Percentiles rank a stretch among this genome's conserved stretches.
Evolutionary conservation across 2,888 invertebrate genomes (phyloP).

Genomic region (Junonia oenone): DNA sequence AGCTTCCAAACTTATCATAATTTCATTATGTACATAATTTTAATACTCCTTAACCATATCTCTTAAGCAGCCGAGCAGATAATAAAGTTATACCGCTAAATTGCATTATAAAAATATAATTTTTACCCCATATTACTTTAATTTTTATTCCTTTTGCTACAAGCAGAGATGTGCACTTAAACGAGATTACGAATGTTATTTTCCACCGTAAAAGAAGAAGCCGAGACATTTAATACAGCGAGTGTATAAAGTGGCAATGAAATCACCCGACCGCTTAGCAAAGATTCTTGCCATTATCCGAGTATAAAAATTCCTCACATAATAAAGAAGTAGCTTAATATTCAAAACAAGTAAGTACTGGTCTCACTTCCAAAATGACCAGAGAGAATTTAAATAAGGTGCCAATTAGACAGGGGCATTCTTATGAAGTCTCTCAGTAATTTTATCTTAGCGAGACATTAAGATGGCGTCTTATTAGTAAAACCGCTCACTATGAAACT

Average conservation of each 20-base stretch:
- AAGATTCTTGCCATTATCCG: slow-evolving; percentile 56
- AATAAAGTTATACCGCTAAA: slow-evolving; percentile 24
- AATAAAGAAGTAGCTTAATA: slow-evolving; percentile 68
- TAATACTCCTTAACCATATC: neutral
- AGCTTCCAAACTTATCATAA: neutral
- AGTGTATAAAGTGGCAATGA: slow-evolving; percentile 54
- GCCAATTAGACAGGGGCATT: slow-evolving; percentile 61
- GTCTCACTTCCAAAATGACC: slow-evolving; percentile 56
- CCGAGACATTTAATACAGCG: slow-evolving; percentile 42
- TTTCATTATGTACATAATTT: neutral
- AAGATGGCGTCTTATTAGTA: slow-evolving; percentile 9
- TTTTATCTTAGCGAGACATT: slow-evolving; percentile 42
- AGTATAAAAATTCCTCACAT: slow-evolving; percentile 60
- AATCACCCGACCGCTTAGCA: slow-evolving; percentile 56
- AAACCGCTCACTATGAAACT: neutral
- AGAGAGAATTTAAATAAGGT: slow-evolving; percentile 67
- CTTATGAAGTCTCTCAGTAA: slow-evolving; percentile 55
- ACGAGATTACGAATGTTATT: slow-evolving; percentile 42
- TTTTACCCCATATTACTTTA: slow-evolving; percentile 46
- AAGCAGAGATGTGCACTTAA: slow-evolving; percentile 43
- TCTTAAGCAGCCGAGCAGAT: neutral
- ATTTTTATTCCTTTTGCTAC: slow-evolving; percentile 46
- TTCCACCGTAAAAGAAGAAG: slow-evolving; percentile 38
- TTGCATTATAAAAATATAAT: slow-evolving; percentile 33
- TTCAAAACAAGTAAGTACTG: slow-evolving; percentile 56